A percentile compares a stretch with the other conserved stretches of the same genome.
Evolutionary conservation across 1,140 invertebrate genomes (phyloP).

Genomic region (Ceratitis capitata): DNA sequence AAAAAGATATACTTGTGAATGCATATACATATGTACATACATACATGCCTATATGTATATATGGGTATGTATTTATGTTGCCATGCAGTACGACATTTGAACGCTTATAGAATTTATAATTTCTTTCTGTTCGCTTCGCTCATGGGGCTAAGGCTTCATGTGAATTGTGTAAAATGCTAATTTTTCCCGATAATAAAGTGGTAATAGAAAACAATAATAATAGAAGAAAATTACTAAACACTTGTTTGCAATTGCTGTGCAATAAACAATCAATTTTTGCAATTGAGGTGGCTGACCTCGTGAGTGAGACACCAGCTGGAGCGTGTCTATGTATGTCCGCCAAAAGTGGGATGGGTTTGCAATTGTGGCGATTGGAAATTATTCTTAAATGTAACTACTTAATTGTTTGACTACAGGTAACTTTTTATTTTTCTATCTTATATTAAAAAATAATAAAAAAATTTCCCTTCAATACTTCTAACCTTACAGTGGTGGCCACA

Average conservation of each 20-base stretch:
- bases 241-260: background rate
- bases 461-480: background rate
- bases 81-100: background rate
- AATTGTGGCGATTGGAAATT: background rate
- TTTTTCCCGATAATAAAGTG: background rate
- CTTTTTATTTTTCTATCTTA: background rate
- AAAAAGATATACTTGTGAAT: background rate
- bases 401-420: background rate
- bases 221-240: background rate
- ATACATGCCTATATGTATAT: background rate
- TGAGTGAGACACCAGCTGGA: background rate
- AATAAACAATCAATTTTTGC: constrained; percentile 34
- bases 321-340: no score
- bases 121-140: background rate
- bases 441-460: background rate
- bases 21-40: background rate
- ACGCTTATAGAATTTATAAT: constrained; percentile 9
- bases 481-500: background rate
- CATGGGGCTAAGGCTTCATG: no score
- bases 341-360: background rate
- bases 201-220: background rate
- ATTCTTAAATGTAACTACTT: background rate
- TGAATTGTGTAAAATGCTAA: constrained; percentile 22
- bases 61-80: background rate
- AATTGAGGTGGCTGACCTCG: constrained; percentile 20